These are phyloP conservation scores for Albula glossodonta DNA, from an alignment of 2,113 vertebrate genomes.

Conservation along the genomic window DNA sequence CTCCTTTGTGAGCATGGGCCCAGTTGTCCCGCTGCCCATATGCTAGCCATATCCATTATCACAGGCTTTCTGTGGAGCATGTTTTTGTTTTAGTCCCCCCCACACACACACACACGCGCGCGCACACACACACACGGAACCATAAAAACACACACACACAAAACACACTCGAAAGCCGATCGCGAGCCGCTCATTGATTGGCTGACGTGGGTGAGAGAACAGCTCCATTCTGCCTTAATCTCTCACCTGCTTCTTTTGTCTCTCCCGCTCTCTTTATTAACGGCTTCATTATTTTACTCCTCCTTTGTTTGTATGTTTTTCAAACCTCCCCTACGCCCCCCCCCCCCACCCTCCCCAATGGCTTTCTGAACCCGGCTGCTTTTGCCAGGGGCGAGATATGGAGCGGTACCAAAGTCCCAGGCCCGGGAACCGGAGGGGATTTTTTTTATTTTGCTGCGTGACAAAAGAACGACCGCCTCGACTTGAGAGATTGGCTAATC, in stretches of 20 bases:
- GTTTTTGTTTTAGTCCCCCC: constrained; percentile 56
- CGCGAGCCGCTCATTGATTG: constrained; percentile 46
- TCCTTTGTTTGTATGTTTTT: constrained; percentile 81
- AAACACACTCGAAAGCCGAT: constrained; percentile 31
- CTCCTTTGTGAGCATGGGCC: too few relatives aligned
- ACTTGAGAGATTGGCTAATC: constrained; percentile 99
- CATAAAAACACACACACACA: not conserved
- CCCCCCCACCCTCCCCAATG: constrained; percentile 27
- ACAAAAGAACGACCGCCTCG: constrained; percentile 97
- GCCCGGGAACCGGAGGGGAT: constrained; percentile 83
- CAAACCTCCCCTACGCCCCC: constrained; percentile 46
- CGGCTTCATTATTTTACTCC: constrained; percentile 86
- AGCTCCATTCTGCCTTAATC: constrained; percentile 81
- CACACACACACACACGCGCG: not conserved
- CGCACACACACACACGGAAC: not conserved
- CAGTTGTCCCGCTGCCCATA: not conserved
- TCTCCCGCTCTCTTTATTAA: constrained; percentile 62
- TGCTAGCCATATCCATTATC: not conserved
- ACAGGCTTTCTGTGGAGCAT: constrained; percentile 9
- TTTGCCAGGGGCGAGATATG: constrained; percentile 96
- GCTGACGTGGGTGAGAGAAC: constrained; percentile 75
- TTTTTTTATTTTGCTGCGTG: constrained; percentile 78
- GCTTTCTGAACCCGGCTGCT: constrained; percentile 84
- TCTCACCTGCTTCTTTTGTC: constrained; percentile 87
- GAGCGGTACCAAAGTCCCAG: constrained; percentile 85